Evolutionary conservation across 2,113 vertebrate species (phyloP).

Genomic region (Calonectris borealis): DNA sequence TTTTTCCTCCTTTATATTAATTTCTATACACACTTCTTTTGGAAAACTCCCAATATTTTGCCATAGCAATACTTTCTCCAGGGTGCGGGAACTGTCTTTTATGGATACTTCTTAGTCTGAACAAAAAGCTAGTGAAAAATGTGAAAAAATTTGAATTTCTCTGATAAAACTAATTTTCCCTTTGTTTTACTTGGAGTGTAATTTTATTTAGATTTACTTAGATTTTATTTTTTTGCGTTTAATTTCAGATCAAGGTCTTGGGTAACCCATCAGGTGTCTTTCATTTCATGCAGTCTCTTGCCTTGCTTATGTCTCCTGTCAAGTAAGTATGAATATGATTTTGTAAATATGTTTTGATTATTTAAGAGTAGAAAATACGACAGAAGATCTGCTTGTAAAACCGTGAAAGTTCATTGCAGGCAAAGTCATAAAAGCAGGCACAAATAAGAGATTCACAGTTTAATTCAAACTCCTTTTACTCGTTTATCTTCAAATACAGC

Average conservation of each 20-base stretch:
- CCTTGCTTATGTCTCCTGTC: conserved; percentile 92
- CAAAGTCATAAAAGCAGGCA: background rate
- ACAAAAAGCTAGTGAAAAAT: background rate
- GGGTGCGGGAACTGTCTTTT: background rate
- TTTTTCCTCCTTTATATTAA: background rate
- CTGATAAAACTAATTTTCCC: background rate
- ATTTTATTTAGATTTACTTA: background rate
- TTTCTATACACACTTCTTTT: background rate
- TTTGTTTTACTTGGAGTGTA: background rate
- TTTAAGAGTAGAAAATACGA: background rate
- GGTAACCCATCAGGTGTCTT: conserved; percentile 86
- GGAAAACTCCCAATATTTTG: background rate
- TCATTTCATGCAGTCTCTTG: conserved; percentile 96
- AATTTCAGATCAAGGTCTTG: conserved; percentile 88
- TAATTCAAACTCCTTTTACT: background rate
- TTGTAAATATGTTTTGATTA: background rate
- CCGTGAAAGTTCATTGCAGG: background rate
- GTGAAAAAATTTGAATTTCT: background rate
- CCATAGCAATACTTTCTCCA: background rate
- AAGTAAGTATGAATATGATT: conserved; percentile 70
- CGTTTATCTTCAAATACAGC: background rate
- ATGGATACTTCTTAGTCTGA: background rate
- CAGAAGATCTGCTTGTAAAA: background rate
- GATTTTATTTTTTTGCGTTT: background rate
- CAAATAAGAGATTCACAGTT: background rate